phyloP scores from a whole-genome alignment of 92 coral and sea anemone genomes.

The Siderastrea radians region DNA sequence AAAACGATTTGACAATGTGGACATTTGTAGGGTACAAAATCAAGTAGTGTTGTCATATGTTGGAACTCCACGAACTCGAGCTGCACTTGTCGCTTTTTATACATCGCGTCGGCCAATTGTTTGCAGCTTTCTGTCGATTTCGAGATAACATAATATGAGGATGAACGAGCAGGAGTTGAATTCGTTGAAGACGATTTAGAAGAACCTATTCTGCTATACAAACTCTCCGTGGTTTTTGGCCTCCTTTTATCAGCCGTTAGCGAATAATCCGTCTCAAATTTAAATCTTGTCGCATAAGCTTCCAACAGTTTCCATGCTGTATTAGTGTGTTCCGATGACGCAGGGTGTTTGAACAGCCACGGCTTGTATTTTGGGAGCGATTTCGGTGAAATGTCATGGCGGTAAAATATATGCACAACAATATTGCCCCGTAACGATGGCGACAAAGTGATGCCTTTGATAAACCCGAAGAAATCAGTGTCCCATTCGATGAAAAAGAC shows the following conservation, averaged over 20 bases:
- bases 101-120: conserved; percentile 23
- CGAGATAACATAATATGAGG: conserved; percentile 38
- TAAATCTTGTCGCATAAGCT: conserved; percentile 55
- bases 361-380: conserved; percentile 76
- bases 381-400: conserved; percentile 52
- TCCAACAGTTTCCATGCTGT: conserved; percentile 51
- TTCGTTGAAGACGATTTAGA: not conserved
- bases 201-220: not conserved
- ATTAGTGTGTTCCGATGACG: conserved; percentile 18
- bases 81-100: conserved; percentile 8
- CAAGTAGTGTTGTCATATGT: conserved; percentile 34
- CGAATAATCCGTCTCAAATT: conserved; percentile 34
- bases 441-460: conserved; percentile 77
- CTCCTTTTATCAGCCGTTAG: not conserved
- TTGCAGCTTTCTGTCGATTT: conserved; percentile 30
- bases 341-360: conserved; percentile 84
- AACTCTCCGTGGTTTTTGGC: conserved; percentile 25
- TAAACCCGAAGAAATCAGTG: conserved; percentile 34
- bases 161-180: not conserved
- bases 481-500: conserved; percentile 85
- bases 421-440: conserved; percentile 71
- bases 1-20: conserved; percentile 70
- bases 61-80: conserved; percentile 23
- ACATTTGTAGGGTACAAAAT: conserved; percentile 73
- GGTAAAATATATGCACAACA: conserved; percentile 78